Percentiles rank a stretch among this genome's conserved stretches.
phyloP scores from a whole-genome alignment of 2,797 vertebrate species.

The Lophius americanus region DNA sequence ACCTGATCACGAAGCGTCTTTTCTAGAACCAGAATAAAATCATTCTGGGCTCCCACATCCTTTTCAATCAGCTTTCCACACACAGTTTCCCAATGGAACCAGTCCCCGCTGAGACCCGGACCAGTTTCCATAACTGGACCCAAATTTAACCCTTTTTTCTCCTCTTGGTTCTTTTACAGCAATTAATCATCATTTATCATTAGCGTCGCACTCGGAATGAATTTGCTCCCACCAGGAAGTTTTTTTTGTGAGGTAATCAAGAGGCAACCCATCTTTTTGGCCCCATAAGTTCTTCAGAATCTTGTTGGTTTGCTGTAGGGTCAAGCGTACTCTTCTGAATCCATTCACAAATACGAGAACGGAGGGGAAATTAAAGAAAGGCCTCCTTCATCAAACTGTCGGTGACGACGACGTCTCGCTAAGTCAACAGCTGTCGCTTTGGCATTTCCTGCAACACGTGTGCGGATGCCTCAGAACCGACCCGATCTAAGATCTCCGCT shows the following conservation, averaged over 20 bases:
- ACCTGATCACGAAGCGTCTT: not conserved
- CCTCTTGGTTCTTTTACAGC: not conserved
- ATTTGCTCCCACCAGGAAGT: no score
- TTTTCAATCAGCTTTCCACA: slow-evolving; percentile 36
- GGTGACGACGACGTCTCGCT: slow-evolving; percentile 20
- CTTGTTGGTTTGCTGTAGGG: no score
- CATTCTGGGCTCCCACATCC: slow-evolving; percentile 39
- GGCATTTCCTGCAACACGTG: slow-evolving; percentile 50
- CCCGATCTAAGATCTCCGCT: slow-evolving; percentile 18
- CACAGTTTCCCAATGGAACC: slow-evolving; percentile 27
- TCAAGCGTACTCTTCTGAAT: no score
- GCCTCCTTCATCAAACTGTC: slow-evolving; percentile 1
- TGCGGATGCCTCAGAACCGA: slow-evolving; percentile 9
- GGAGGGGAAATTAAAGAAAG: no score
- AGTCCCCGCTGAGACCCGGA: slow-evolving; percentile 60
- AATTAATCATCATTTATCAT: no score
- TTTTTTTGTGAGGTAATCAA: no score
- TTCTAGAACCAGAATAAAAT: slow-evolving; percentile 25
- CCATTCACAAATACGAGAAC: slow-evolving; percentile 1
- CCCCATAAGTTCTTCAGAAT: no score
- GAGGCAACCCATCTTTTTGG: no score
- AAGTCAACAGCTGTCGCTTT: slow-evolving; percentile 33
- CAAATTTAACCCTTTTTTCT: slow-evolving; percentile 18
- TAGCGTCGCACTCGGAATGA: no score
- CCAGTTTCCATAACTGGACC: slow-evolving; percentile 53